phyloP scores from a whole-genome alignment of 2,888 invertebrate species.

The Acronicta psi region DNA sequence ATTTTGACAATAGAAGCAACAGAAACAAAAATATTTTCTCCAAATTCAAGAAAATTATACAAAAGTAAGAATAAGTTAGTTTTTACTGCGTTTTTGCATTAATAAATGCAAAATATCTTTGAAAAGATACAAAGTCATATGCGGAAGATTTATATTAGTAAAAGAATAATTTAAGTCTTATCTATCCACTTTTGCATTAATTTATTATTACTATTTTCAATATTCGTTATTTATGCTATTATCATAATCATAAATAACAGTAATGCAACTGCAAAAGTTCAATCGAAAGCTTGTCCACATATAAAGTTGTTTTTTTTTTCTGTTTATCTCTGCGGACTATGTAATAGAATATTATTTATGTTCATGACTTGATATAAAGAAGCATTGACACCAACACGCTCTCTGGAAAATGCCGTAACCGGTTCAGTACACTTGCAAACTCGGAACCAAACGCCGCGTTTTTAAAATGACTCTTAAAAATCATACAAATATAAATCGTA shows the following conservation, averaged over 20 bases:
- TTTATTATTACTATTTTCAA: neutral
- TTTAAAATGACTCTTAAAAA: slow-evolving; percentile 5
- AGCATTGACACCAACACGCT: slow-evolving; percentile 29
- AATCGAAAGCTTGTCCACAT: neutral
- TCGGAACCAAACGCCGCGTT: neutral
- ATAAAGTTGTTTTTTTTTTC: slow-evolving; percentile 32
- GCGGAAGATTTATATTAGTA: no score
- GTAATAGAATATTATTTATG: slow-evolving; percentile 36
- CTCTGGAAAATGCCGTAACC: slow-evolving; percentile 58
- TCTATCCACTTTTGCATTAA: neutral
- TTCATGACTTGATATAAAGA: slow-evolving; percentile 31
- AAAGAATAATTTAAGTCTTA: no score
- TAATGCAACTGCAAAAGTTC: slow-evolving; percentile 4
- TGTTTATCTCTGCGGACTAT: slow-evolving; percentile 41
- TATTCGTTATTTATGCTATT: no score
- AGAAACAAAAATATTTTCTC: no score
- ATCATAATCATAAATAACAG: neutral
- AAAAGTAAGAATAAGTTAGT: no score
- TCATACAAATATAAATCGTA: neutral
- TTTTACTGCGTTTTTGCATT: no score
- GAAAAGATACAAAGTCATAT: no score
- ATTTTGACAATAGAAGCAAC: no score
- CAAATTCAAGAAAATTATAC: no score
- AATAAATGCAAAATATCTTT: no score
- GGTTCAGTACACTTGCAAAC: slow-evolving; percentile 33